phyloP scores from a whole-genome alignment of 2,797 vertebrate species.

The Dicrostonyx torquatus region DNA sequence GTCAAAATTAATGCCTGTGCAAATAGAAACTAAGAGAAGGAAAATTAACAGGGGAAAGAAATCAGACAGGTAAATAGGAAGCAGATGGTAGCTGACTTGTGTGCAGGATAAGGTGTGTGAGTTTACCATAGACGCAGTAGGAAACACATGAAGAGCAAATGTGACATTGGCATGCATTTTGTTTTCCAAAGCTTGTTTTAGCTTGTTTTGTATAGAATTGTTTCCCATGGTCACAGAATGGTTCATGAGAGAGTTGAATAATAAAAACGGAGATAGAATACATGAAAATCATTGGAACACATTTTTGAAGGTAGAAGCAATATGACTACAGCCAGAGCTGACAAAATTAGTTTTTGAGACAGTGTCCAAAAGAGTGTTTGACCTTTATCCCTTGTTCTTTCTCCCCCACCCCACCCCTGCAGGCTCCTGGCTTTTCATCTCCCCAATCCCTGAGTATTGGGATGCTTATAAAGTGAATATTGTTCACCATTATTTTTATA shows the following conservation, averaged over 20 bases:
- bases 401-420: neutral
- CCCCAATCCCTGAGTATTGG: neutral
- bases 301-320: neutral
- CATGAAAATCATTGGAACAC: neutral
- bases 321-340: neutral
- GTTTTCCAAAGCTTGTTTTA: neutral
- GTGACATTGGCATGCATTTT: neutral
- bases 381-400: neutral
- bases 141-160: neutral
- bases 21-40: neutral
- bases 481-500: neutral
- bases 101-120: neutral
- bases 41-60: neutral
- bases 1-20: neutral
- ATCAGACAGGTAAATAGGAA: neutral
- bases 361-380: neutral
- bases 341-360: neutral
- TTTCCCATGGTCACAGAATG: neutral
- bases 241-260: neutral
- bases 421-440: neutral
- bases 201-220: neutral
- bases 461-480: neutral
- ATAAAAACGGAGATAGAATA: neutral
- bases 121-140: neutral
- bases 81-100: neutral